These are phyloP conservation scores for Hoplostethus mediterraneus DNA, from an alignment of 2,797 vertebrate species.

Conservation along the genomic window DNA sequence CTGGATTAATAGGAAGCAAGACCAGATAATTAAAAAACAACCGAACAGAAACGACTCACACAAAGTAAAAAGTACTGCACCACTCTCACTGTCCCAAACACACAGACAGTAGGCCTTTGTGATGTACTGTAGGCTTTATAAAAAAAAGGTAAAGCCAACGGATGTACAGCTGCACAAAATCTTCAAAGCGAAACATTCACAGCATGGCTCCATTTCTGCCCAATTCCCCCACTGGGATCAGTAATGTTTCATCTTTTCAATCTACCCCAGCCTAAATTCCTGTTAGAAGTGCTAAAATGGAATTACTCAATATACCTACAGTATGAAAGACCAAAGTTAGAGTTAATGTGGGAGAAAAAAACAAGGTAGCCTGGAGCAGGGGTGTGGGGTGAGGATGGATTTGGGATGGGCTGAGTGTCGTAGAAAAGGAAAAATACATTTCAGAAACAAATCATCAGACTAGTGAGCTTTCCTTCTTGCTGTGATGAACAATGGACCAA, in stretches of 20 bases:
- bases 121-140: constrained; percentile 75
- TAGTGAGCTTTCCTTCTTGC: constrained; percentile 67
- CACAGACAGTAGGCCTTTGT: constrained; percentile 71
- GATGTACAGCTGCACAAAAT: constrained; percentile 59
- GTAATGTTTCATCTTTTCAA: constrained; percentile 40
- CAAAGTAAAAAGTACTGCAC: constrained; percentile 64
- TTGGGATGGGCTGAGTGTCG: constrained; percentile 57
- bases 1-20: constrained; percentile 60
- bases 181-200: constrained; percentile 48
- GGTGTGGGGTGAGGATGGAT: constrained; percentile 40
- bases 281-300: constrained; percentile 74
- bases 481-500: constrained; percentile 67
- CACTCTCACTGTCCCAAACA: constrained; percentile 74
- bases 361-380: constrained; percentile 45
- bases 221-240: constrained; percentile 36
- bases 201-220: constrained; percentile 47
- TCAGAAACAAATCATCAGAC: constrained; percentile 67
- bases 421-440: constrained; percentile 70
- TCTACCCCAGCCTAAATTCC: constrained; percentile 54
- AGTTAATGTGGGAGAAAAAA: constrained; percentile 65
- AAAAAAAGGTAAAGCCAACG: constrained; percentile 62
- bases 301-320: constrained; percentile 66
- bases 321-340: constrained; percentile 65
- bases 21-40: constrained; percentile 67
- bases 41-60: constrained; percentile 75